A percentile compares a stretch with the other conserved stretches of the same genome.
These are phyloP conservation scores for Piaya cayana DNA, from an alignment of 2,113 vertebrate genomes.

Conservation along the genomic window DNA sequence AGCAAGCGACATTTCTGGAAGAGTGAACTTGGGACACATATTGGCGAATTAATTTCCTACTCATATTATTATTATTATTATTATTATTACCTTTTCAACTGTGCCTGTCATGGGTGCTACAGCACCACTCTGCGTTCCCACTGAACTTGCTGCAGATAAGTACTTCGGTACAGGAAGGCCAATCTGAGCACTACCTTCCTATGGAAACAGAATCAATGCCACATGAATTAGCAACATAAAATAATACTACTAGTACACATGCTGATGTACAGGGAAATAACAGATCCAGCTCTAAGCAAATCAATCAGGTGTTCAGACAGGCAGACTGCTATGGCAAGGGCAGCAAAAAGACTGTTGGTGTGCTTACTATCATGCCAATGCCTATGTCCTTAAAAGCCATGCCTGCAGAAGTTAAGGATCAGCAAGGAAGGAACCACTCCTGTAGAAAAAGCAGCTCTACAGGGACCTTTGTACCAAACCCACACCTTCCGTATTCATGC, in stretches of 20 bases:
- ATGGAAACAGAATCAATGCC: not conserved
- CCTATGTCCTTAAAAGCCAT: not conserved
- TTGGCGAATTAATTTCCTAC: not conserved
- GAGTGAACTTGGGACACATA: not conserved
- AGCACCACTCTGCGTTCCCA: slow-evolving; percentile 78
- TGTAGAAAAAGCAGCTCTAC: not conserved
- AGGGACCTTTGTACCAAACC: not conserved
- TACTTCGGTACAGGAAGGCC: slow-evolving; percentile 87
- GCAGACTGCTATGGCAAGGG: not conserved
- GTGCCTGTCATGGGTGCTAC: slow-evolving; percentile 96
- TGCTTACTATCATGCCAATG: not conserved
- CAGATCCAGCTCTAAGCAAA: not conserved
- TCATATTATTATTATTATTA: not conserved
- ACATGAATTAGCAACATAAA: not conserved
- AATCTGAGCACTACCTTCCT: slow-evolving; percentile 86
- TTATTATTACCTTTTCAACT: slow-evolving; percentile 89
- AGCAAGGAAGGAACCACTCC: not conserved
- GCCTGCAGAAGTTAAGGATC: not conserved
- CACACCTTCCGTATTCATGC: not conserved
- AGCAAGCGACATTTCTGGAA: not conserved
- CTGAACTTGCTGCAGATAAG: slow-evolving; percentile 79
- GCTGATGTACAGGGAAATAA: not conserved
- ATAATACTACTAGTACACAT: not conserved
- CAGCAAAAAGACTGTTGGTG: not conserved
- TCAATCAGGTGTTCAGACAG: not conserved